Evolutionary conservation across 2,113 vertebrate species (phyloP), one percentile per base, ranked within the genome.

Genomic region (Machaerirhynchus nigripectus): DNA sequence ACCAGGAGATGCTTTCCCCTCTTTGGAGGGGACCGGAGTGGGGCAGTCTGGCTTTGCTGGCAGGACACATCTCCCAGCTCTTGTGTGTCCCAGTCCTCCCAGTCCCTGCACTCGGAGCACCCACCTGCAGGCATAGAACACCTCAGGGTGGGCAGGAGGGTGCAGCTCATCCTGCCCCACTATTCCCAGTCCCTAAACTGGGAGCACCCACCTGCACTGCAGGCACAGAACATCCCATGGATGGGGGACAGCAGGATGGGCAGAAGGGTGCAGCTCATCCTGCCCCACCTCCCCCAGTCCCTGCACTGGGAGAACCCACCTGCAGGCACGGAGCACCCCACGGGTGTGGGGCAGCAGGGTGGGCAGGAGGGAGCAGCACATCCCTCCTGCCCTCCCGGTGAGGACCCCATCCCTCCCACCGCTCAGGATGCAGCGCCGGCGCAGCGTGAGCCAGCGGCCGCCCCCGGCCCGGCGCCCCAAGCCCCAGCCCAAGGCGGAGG

Each of bases 361-460:
- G 68, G 65, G 63, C 52, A 70, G 71, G 15, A 84, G 39, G 65
- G 9, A 30, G 39, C 39, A 35, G 46, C 0, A 1, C 28, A 15
- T 1, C 44, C 56, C 19, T 30, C 23, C 31, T 9, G 2, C 13
- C n/a, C 27, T 44, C 18, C 19, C 0, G 1, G 2, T 28, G 26
- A 0, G 15, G 53, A 28, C 1, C 0, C 12, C 2, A 0, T 37
- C 17, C 13, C 26, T 47, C 6, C 16, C 0, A 1, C 6, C 59
- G 56, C 17, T 0, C 74, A 99, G 99, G 80, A 97, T 98, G 97
- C 99, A 99, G 67, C 98, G 99, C 80, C 99, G 97, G 70, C 98
- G 96, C 53, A 99, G 99, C 26, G 74, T 99, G 91, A 97, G 87
- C 39, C 98, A 98, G 79, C 98, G 98, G 35, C 99, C 99, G 0